A percentile compares a stretch with the other conserved stretches of the same genome.
These are phyloP conservation scores for Oegoconia quadripuncta DNA, from an alignment of 2,888 invertebrate species.

Conservation along the genomic window DNA sequence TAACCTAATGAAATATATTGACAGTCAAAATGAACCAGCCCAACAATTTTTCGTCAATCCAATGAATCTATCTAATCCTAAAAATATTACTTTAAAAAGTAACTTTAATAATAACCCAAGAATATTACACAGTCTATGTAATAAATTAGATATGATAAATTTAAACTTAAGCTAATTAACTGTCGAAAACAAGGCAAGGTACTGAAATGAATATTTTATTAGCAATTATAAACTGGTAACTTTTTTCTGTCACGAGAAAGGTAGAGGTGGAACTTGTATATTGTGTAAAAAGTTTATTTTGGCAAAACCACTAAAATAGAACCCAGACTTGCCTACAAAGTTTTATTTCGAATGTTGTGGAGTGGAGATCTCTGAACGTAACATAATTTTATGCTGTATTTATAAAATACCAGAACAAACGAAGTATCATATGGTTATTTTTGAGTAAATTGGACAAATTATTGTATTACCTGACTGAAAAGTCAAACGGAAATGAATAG, in stretches of 20 bases:
- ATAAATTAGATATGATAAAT: constrained; percentile 6
- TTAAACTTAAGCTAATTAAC: not conserved
- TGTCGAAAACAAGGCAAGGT: not conserved
- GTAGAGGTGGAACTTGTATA: constrained; percentile 6
- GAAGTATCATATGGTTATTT: constrained; percentile 3
- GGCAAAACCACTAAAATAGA: not conserved
- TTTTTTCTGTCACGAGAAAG: constrained; percentile 3
- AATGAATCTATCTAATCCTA: too few relatives aligned
- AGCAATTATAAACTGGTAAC: constrained; percentile 1
- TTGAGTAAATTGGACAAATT: constrained; percentile 8
- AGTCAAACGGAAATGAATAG: constrained; percentile 6
- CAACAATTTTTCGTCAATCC: too few relatives aligned
- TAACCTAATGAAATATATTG: too few relatives aligned
- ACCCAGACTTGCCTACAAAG: not conserved
- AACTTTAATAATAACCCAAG: too few relatives aligned
- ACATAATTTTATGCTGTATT: constrained; percentile 1
- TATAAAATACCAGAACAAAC: constrained; percentile 4
- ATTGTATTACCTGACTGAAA: not conserved
- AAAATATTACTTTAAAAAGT: too few relatives aligned
- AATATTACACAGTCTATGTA: constrained; percentile 3
- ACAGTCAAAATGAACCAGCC: too few relatives aligned
- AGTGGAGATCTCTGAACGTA: not conserved
- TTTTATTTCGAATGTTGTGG: constrained; percentile 8
- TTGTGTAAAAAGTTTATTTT: not conserved
- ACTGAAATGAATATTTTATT: constrained; percentile 1